Base-by-base conservation (phyloP, 2,113 vertebrate genomes). In the Menura novaehollandiae region DNA sequence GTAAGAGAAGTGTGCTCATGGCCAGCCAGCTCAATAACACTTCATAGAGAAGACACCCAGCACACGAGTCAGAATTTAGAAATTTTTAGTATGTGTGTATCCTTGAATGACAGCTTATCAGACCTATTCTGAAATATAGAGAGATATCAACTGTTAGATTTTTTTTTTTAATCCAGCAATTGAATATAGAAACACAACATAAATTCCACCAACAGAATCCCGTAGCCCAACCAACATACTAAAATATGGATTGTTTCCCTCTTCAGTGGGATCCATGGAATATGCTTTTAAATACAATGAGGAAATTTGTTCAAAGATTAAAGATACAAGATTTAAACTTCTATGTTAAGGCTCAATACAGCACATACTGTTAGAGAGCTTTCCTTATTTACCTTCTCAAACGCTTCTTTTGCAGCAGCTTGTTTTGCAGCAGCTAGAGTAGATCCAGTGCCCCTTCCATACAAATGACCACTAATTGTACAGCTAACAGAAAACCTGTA, bases 341-440 rank as follows among this genome's bases (percentile, higher is more conserved):
- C 8, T n/a, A 8, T 62, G 18, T 76, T 46, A 55, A 87, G 58
- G 51, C n/a, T 60, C 83, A 84, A 81, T 62, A 52, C 1, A 88
- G 46, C 55, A 96, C 94, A 17, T 91, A 97, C 92, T 52, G 1
- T 37, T 44, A 30, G 6, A 55, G 0, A 4, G 28, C 7, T 10
- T 88, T 80, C 12, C 3, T 7, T 7, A 2, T 0, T 1, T 30
- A 98, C 71, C 59, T 77, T 26, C 32, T 85, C 52, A 74, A 52
- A 67, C 0, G 97, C 97, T 82, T 64, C 0, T 60, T 97, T 98
- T 55, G 98, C 98, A 80, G 98, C 98, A 74, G 92, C 67, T 18
- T 94, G 88, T 85, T 58, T 98, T 72, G 98, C 98, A 44, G 64
- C 82, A 71, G 46, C 52, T 76, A 73, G 14, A 30, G 81, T 79